A percentile compares a stretch with the other conserved stretches of the same genome.
These are phyloP conservation scores for Sciaenops ocellatus DNA, from an alignment of 2,797 vertebrate species.

Conservation along the genomic window DNA sequence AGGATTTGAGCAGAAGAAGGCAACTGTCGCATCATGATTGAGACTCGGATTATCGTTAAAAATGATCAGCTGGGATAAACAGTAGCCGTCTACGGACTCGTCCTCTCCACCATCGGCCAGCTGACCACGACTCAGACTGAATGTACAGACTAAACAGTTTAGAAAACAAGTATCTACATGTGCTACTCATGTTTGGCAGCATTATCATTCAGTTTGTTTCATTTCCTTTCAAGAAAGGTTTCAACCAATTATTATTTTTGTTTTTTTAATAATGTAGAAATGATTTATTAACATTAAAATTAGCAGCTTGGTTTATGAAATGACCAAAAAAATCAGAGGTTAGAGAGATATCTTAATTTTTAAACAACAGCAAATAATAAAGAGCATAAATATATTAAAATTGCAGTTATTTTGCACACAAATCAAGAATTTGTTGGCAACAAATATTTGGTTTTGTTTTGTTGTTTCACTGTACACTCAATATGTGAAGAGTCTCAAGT, in stretches of 20 bases:
- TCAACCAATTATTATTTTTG: not conserved
- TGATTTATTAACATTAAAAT: not conserved
- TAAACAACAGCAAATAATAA: not conserved
- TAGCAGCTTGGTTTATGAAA: too few species aligned
- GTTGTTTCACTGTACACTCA: too few species aligned
- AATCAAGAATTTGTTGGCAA: not conserved
- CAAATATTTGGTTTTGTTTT: not conserved
- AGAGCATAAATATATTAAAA: not conserved
- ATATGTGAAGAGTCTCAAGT: not conserved
- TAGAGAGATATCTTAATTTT: too few species aligned
- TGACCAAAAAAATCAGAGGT: too few species aligned
- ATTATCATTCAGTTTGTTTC: too few species aligned
- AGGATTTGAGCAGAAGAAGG: constrained; percentile 55
- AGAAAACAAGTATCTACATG: not conserved
- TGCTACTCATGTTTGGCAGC: not conserved
- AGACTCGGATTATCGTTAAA: constrained; percentile 61
- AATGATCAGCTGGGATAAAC: constrained; percentile 51
- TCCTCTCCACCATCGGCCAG: not conserved
- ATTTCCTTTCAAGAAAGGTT: not conserved
- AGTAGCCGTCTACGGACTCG: not conserved
- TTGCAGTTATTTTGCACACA: not conserved
- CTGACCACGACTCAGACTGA: not conserved
- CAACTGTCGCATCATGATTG: constrained; percentile 36
- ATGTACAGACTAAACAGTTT: not conserved
- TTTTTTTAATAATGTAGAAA: not conserved